A percentile compares a stretch with the other conserved stretches of the same genome.
These are phyloP conservation scores for Thereva unica DNA, from an alignment of 2,888 invertebrate species.

Conservation along the genomic window DNA sequence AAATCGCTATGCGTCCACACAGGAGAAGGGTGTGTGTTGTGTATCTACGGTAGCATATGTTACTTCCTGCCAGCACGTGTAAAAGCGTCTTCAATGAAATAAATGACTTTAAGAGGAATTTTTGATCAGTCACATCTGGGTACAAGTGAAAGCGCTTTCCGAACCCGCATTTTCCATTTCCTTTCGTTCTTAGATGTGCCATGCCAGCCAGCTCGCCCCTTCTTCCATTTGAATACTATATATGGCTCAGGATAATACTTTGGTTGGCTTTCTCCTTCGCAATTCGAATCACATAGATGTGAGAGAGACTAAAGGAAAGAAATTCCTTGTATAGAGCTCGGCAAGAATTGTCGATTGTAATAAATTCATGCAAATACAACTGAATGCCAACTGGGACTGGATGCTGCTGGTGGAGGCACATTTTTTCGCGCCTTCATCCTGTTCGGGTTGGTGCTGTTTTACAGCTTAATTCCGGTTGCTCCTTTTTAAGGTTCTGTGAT, in stretches of 20 bases:
- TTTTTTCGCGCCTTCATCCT: too few relatives aligned
- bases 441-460: too few relatives aligned
- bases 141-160: slow-evolving; percentile 32
- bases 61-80: slow-evolving; percentile 35
- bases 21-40: slow-evolving; percentile 2
- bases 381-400: slow-evolving; percentile 20
- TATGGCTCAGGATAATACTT: slow-evolving; percentile 20
- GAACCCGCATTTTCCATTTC: neutral
- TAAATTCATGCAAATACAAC: slow-evolving; percentile 40
- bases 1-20: neutral
- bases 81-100: slow-evolving; percentile 40
- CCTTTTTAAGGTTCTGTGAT: too few relatives aligned
- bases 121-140: slow-evolving; percentile 41
- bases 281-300: slow-evolving; percentile 9
- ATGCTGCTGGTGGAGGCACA: neutral
- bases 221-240: slow-evolving; percentile 22
- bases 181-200: neutral
- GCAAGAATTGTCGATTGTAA: slow-evolving; percentile 37
- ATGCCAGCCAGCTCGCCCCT: slow-evolving; percentile 10
- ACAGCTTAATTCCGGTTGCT: too few relatives aligned
- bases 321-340: slow-evolving; percentile 2
- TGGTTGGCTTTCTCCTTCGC: slow-evolving; percentile 13
- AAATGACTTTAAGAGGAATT: slow-evolving; percentile 41
- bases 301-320: neutral
- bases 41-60: slow-evolving; percentile 37